phyloP scores from a whole-genome alignment of 2,797 vertebrate genomes.

The Cephalopachus bancanus region DNA sequence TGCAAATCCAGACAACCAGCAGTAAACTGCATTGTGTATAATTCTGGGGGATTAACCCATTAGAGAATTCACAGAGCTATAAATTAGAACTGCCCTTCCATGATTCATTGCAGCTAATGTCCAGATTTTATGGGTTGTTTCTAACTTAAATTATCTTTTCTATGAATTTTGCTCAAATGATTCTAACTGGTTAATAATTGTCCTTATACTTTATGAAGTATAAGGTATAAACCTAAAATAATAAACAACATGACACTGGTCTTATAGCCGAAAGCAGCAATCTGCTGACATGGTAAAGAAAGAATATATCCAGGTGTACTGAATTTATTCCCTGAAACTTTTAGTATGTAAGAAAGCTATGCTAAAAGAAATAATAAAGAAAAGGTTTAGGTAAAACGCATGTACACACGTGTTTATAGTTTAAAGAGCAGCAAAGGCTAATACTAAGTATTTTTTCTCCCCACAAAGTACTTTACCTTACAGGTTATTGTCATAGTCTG shows the following conservation, averaged over 20 bases:
- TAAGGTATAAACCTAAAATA: constrained; percentile 59
- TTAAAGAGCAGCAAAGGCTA: constrained; percentile 67
- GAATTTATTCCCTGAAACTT: constrained; percentile 46
- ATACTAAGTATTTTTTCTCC: constrained; percentile 42
- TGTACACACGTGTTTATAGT: not conserved
- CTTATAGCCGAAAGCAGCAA: constrained; percentile 66
- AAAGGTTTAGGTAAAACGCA: constrained; percentile 60
- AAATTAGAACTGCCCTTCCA: constrained; percentile 31
- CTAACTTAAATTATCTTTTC: not conserved
- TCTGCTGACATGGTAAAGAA: constrained; percentile 62
- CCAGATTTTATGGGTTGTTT: constrained; percentile 56
- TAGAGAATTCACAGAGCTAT: constrained; percentile 82
- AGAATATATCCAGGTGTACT: constrained; percentile 51
- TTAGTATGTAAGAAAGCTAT: constrained; percentile 59
- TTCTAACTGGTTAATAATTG: constrained; percentile 67
- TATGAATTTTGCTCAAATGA: constrained; percentile 78
- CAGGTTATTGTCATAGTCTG: not conserved
- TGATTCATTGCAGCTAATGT: constrained; percentile 77
- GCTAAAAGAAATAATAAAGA: constrained; percentile 70
- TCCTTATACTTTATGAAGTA: constrained; percentile 58
- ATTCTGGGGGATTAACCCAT: constrained; percentile 78
- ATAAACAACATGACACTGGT: constrained; percentile 49
- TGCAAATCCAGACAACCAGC: constrained; percentile 69
- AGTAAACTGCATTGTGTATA: constrained; percentile 43
- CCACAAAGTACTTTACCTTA: not conserved